Conservation (phyloP, 1,140 invertebrate genomes). For the Drosophila repleta region DNA sequence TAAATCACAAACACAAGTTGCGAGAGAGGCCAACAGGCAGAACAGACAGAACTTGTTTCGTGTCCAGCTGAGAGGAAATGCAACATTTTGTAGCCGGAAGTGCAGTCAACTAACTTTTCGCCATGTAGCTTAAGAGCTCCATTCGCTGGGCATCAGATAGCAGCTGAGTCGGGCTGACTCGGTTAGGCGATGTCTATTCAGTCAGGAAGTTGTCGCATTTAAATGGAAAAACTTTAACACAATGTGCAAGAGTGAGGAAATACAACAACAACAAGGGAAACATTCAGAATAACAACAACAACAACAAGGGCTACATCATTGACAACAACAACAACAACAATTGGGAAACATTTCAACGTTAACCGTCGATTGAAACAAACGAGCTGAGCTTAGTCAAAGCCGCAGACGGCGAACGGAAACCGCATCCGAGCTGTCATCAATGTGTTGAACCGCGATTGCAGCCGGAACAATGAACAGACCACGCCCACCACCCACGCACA, state of each 20-base stretch:
- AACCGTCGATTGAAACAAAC: constrained; percentile 53
- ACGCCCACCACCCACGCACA: no score
- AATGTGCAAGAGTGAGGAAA: constrained; percentile 37
- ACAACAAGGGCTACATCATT: not conserved
- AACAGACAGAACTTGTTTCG: constrained; percentile 20
- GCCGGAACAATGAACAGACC: not conserved
- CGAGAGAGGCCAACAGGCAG: constrained; percentile 31
- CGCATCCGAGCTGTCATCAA: constrained; percentile 45
- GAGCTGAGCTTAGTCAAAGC: constrained; percentile 37
- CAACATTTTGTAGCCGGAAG: constrained; percentile 69
- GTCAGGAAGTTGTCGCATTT: constrained; percentile 64
- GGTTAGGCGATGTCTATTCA: constrained; percentile 17
- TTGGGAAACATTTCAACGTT: constrained; percentile 27
- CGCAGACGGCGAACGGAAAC: constrained; percentile 49
- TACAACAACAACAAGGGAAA: constrained; percentile 32
- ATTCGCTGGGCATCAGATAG: not conserved
- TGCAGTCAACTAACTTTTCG: constrained; percentile 65
- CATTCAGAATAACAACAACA: constrained; percentile 29
- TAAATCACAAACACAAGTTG: constrained; percentile 65
- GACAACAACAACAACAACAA: constrained; percentile 6
- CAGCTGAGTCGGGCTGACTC: not conserved
- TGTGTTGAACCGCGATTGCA: constrained; percentile 10
- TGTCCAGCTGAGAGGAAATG: constrained; percentile 60
- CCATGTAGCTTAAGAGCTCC: constrained; percentile 23
- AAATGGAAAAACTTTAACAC: constrained; percentile 66